Base-by-base conservation (phyloP, 2,888 invertebrate genomes). In the Catotricha subobsoleta region DNA sequence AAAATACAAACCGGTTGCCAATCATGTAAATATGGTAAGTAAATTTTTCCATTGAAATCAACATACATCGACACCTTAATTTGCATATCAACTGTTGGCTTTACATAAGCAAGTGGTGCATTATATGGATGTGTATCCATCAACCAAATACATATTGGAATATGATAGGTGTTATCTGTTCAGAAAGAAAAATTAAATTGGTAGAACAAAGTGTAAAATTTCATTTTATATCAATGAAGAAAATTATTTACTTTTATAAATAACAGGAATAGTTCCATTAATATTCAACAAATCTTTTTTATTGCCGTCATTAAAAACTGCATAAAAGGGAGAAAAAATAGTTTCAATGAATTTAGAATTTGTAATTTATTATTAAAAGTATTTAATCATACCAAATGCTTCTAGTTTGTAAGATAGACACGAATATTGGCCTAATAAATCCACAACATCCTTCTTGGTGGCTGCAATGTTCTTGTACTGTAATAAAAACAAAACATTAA, bases 121-220 rank as follows among this genome's bases (percentile, higher is more conserved):
- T 91, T 86, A 57, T 83, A 78, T 0, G 98, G 98, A 69, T 98
- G 92, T 4, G 92, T 94, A 56, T 97, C 92, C 77, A 91, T 81
- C 39, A 98, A 59, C 88, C 91, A 97, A 53, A 98, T 80, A 56
- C 84, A 82, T 30, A 99, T 76, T 12, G 98, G 98, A 60, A 98
- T 98, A 65, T 97, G 90, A 65, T 98, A 99, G 35, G 69, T 73
- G 44, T 71, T 68, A 44, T 76, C 80, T 80, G 53, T 34, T 52
- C 52, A 13, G 46, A 45, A 37, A 44, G 35, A 42, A 43, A 44
- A 19, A 42, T 40, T 19, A 21, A 41, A 10, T n/a, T 23, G 15
- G 13, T 28, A 35, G 18, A 31, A 41, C 37, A 33, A 31, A 31
- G 35, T 34, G 15, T 36, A 15, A 20, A 19, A 21, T 19, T 16